Conservation (phyloP, 2,888 invertebrate species). For the Nymphalis urticae region DNA sequence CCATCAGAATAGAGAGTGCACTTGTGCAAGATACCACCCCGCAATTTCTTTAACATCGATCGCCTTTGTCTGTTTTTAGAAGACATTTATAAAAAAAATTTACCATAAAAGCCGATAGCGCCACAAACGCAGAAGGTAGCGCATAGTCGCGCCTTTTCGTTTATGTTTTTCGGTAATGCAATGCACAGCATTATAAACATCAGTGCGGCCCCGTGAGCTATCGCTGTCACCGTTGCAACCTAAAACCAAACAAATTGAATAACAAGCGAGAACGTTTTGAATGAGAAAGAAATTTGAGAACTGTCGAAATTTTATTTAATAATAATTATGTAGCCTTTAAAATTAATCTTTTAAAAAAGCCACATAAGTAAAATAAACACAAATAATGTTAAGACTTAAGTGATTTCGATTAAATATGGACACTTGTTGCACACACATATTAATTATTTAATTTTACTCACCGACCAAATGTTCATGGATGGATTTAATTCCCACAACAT, state of each 20-base stretch:
- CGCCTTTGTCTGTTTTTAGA: too few species aligned
- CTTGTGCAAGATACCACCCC: too few species aligned
- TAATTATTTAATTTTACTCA: conserved; percentile 48
- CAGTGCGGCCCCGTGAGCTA: conserved; percentile 66
- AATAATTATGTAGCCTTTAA: too few species aligned
- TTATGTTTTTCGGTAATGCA: conserved; percentile 67
- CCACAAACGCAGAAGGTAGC: conserved; percentile 75
- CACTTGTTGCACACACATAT: neutral
- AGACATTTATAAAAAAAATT: conserved; percentile 39
- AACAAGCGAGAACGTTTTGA: neutral
- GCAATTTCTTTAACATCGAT: too few species aligned
- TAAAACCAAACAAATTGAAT: conserved; percentile 36
- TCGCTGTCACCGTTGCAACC: conserved; percentile 61
- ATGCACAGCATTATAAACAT: conserved; percentile 71
- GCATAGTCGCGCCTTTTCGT: conserved; percentile 67
- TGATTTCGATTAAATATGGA: neutral
- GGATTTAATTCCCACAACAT: conserved; percentile 74
- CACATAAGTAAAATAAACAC: too few species aligned
- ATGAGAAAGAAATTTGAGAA: neutral
- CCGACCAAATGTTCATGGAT: conserved; percentile 69
- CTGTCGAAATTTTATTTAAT: too few species aligned
- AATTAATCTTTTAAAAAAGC: neutral
- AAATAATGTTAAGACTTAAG: too few species aligned
- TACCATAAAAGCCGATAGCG: conserved; percentile 81
- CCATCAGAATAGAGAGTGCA: too few species aligned